Percentiles rank a stretch among this genome's conserved stretches.
These are phyloP conservation scores for Parambassis ranga DNA, from an alignment of 2,797 vertebrate species.

Conservation along the genomic window DNA sequence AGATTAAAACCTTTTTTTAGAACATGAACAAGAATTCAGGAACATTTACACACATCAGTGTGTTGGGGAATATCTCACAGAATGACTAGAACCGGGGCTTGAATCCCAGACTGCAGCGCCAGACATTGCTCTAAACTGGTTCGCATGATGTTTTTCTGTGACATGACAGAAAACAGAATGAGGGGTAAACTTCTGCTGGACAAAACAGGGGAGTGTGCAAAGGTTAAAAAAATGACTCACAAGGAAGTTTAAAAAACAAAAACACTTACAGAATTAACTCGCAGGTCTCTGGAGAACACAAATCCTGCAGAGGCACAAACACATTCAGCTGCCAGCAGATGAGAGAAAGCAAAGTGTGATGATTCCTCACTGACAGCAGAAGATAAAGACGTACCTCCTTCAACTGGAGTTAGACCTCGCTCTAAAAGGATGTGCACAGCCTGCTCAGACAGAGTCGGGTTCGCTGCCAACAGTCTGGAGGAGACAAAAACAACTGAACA, in stretches of 20 bases:
- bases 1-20: neutral
- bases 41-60: too few species aligned
- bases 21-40: too few species aligned
- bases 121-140: slow-evolving; percentile 64
- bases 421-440: slow-evolving; percentile 80
- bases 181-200: neutral
- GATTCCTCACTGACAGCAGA: slow-evolving; percentile 2
- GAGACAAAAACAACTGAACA: neutral
- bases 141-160: slow-evolving; percentile 71
- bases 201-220: neutral
- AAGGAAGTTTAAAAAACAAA: too few species aligned
- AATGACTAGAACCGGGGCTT: slow-evolving; percentile 76
- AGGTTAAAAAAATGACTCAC: slow-evolving; percentile 18
- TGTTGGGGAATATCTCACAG: slow-evolving; percentile 69
- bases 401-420: slow-evolving; percentile 79
- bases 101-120: slow-evolving; percentile 69
- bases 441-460: slow-evolving; percentile 74
- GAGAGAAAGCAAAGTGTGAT: slow-evolving; percentile 15
- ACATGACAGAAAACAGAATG: neutral
- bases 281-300: slow-evolving; percentile 84
- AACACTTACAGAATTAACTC: slow-evolving; percentile 76
- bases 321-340: slow-evolving; percentile 11
- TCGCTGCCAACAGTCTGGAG: slow-evolving; percentile 80
- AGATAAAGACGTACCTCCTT: slow-evolving; percentile 75
- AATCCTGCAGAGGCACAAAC: slow-evolving; percentile 77